phyloP scores from a whole-genome alignment of 2,888 invertebrate genomes.

The Cephus spinipes region DNA sequence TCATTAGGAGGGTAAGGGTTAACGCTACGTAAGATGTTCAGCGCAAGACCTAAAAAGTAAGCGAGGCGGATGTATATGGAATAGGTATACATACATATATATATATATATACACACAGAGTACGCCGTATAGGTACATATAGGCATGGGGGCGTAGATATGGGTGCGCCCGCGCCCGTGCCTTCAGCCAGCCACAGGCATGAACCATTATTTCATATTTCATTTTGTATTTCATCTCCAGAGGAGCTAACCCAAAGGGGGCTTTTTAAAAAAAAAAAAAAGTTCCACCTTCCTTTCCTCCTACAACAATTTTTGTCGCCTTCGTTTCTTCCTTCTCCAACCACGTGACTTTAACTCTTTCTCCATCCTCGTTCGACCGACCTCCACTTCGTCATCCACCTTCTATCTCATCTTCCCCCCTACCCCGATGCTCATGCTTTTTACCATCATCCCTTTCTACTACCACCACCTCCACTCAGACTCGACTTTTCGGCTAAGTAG shows the following conservation, averaged over 20 bases:
- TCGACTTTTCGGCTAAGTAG: slow-evolving; percentile 44
- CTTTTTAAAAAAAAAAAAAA: slow-evolving; percentile 27
- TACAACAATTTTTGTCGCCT: slow-evolving; percentile 19
- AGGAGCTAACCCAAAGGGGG: slow-evolving; percentile 51
- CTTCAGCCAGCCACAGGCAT: slow-evolving; percentile 63
- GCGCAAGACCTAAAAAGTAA: slow-evolving; percentile 16
- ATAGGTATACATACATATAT: slow-evolving; percentile 21
- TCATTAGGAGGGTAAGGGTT: slow-evolving; percentile 55
- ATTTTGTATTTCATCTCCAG: slow-evolving; percentile 63
- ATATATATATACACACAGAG: slow-evolving; percentile 35
- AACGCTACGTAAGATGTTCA: slow-evolving; percentile 51
- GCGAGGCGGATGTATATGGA: slow-evolving; percentile 50
- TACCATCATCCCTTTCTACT: slow-evolving; percentile 18
- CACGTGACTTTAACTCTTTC: too few species aligned
- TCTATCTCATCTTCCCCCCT: neutral
- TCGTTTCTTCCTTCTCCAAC: slow-evolving; percentile 13
- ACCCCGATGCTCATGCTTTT: slow-evolving; percentile 16
- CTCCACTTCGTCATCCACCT: slow-evolving; percentile 17
- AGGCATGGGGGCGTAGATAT: slow-evolving; percentile 66
- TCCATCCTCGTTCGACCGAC: neutral
- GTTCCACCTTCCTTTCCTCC: slow-evolving; percentile 22
- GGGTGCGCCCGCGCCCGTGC: slow-evolving; percentile 62
- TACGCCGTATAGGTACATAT: slow-evolving; percentile 51
- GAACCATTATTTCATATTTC: slow-evolving; percentile 67
- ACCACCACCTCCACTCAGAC: slow-evolving; percentile 17